Base-by-base conservation (phyloP, 1,140 invertebrate species). In the Saccostrea cuccullata region DNA sequence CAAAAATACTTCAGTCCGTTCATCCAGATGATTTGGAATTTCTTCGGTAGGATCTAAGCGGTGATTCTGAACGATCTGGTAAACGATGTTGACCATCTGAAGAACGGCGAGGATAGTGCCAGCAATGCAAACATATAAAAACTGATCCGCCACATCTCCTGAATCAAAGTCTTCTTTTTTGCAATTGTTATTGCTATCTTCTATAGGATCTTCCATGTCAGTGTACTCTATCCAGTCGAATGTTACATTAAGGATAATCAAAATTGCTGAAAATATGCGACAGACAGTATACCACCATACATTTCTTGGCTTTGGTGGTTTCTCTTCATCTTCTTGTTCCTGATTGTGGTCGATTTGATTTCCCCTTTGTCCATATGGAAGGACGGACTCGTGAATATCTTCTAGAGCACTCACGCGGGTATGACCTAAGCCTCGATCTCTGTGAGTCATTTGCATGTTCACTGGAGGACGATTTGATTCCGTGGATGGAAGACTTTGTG, bases 51-150 rank as follows among this genome's bases (percentile, higher is more conserved):
- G 20, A 23, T 20, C 20, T 20, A 67, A 1, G 20, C 60, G 60
- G 60, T 67, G 60, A 23, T 67, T 67, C 60, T 67, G 60, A 67
- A 67, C 17, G 9, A 67, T 67, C 60, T 67, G 60, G 60, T 67
- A 67, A 67, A 20, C 23, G 60, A 67, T 67, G 17, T 67, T 67
- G 2, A 23, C 60, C 60, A 67, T n/a, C 23, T 67, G 60, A 20
- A 67, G 23, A n/a, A 23, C 1, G 20, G 60, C 60, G 20, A 67
- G 60, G 23, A 67, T 23, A 17, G 20, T 67, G 3, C 60, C 60
- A 67, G 20, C 3, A 0, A 67, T 67, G 8, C 15, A 20, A 67
- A 67, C 17, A 67, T 67, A 67, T 23, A n/a, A 20, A 67, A 67
- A 67, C 17, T 67, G 60, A 67, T 9, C n/a, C 23, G 60, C 17